Conservation (phyloP, 2,888 invertebrate genomes). For the Cataglyphis altisquamis region DNA sequence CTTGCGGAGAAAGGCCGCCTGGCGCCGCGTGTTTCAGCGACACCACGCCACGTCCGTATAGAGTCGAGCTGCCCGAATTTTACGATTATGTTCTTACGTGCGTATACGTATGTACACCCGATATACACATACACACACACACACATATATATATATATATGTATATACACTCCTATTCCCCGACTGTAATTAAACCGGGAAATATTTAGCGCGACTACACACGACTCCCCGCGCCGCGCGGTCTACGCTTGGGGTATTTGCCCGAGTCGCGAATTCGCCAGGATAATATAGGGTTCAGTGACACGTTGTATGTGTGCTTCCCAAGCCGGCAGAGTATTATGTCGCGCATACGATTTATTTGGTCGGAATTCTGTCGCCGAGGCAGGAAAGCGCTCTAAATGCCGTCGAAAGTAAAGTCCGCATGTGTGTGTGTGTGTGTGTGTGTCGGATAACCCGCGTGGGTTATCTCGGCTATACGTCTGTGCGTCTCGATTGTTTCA, state of each 20-base stretch:
- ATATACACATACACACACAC: conserved; percentile 20
- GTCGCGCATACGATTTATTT: conserved; percentile 29
- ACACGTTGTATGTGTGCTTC: conserved; percentile 31
- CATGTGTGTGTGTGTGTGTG: not conserved
- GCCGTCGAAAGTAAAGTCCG: conserved; percentile 26
- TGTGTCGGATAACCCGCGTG: conserved; percentile 35
- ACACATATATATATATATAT: not conserved
- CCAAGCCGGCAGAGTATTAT: conserved; percentile 13
- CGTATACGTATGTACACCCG: conserved; percentile 9
- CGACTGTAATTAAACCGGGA: conserved; percentile 72
- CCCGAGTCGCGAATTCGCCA: conserved; percentile 42
- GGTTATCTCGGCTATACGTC: conserved; percentile 47
- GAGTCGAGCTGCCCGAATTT: conserved; percentile 66
- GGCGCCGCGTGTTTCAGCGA: conserved; percentile 55
- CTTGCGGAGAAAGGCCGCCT: conserved; percentile 54
- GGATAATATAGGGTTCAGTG: conserved; percentile 37
- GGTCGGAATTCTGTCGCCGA: conserved; percentile 26
- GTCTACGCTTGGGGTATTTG: conserved; percentile 12
- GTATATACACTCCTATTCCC: not conserved
- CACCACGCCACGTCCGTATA: conserved; percentile 10
- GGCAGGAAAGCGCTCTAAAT: conserved; percentile 32
- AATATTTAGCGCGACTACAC: conserved; percentile 65
- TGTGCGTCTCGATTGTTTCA: not conserved
- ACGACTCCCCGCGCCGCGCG: not conserved
- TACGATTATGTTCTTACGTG: conserved; percentile 68